Conservation (phyloP, 2,888 invertebrate genomes). For the Tyria jacobaeae region DNA sequence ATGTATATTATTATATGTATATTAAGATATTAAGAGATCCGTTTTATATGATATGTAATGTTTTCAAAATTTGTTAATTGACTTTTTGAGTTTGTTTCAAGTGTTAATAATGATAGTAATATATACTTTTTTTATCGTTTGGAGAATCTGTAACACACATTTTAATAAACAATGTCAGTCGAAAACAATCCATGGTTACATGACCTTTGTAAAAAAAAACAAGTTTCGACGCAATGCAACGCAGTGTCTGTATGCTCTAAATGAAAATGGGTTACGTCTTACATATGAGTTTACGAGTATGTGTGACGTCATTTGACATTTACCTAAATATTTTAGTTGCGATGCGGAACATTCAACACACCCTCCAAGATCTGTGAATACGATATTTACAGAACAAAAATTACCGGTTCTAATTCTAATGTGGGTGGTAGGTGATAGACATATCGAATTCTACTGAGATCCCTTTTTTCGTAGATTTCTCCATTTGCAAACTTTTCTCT, state of each 20-base stretch:
- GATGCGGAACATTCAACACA: conserved; percentile 11
- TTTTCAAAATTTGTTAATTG: background rate
- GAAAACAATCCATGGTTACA: background rate
- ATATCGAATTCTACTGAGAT: too few relatives aligned
- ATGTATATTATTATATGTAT: too few relatives aligned
- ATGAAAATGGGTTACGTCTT: background rate
- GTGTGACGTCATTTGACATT: conserved; percentile 8
- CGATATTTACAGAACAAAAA: conserved; percentile 9
- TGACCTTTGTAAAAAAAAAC: background rate
- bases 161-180: background rate
- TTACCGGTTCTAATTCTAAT: conserved; percentile 7
- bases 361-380: conserved; percentile 4
- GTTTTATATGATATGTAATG: background rate
- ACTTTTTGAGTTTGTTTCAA: background rate
- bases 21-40: too few relatives aligned
- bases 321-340: conserved; percentile 13
- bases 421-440: background rate
- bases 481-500: too few relatives aligned
- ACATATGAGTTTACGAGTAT: background rate
- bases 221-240: background rate
- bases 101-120: too few relatives aligned
- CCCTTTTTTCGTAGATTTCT: too few relatives aligned
- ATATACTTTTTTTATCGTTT: background rate
- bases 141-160: background rate
- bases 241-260: background rate